Evolutionary conservation across 2,888 invertebrate genomes (phyloP).

Genomic region (Elegia similella): DNA sequence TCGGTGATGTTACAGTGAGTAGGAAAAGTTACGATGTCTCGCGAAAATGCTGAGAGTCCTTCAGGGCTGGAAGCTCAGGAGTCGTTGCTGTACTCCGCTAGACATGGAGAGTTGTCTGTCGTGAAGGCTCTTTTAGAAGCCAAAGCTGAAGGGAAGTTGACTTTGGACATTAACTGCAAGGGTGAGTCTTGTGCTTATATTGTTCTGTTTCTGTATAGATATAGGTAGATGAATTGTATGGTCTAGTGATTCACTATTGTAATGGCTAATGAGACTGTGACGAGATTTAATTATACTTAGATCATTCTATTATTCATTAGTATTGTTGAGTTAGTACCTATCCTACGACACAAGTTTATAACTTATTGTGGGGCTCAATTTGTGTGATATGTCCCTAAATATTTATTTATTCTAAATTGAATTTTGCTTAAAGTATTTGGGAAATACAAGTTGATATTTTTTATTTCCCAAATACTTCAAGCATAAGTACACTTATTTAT

Average conservation of each 20-base stretch:
- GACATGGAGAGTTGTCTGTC: constrained; percentile 82
- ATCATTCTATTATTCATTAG: no score
- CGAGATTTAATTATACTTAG: background rate
- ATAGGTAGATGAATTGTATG: background rate
- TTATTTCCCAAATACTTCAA: no score
- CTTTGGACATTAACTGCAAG: constrained; percentile 84
- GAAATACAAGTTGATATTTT: no score
- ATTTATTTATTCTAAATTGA: no score
- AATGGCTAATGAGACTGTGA: background rate
- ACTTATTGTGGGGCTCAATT: no score
- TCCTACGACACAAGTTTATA: no score
- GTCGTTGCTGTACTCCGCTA: constrained; percentile 81
- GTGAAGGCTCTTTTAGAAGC: constrained; percentile 79
- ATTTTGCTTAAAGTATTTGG: no score
- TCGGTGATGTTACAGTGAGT: background rate
- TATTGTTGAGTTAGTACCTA: no score
- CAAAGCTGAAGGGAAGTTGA: constrained; percentile 71
- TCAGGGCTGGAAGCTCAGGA: constrained; percentile 74
- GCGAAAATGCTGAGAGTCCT: constrained; percentile 39
- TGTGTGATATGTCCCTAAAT: no score
- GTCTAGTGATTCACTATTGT: background rate
- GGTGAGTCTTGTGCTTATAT: constrained; percentile 55
- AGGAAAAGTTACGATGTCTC: constrained; percentile 37
- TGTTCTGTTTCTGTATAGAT: background rate
- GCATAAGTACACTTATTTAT: no score